These are phyloP conservation scores for Falcunculus frontatus DNA, from an alignment of 2,113 vertebrate genomes.

Conservation along the genomic window DNA sequence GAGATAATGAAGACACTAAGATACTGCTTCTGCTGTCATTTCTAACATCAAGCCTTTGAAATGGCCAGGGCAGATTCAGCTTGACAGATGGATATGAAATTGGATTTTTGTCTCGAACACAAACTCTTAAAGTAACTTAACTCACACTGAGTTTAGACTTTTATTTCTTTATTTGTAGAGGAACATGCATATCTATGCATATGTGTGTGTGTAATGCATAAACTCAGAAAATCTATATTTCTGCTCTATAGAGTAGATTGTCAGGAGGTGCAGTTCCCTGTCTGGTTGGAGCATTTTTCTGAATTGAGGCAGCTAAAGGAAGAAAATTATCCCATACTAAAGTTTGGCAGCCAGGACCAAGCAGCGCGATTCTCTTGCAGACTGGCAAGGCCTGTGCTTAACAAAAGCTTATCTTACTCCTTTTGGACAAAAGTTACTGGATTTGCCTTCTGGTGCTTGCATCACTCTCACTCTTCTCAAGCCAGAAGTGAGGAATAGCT, in stretches of 20 bases:
- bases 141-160: neutral
- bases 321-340: neutral
- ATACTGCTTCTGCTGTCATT: neutral
- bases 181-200: neutral
- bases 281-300: neutral
- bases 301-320: neutral
- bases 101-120: neutral
- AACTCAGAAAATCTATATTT: neutral
- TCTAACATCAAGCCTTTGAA: neutral
- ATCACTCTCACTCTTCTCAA: neutral
- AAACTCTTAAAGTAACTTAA: neutral
- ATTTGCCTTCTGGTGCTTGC: neutral
- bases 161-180: neutral
- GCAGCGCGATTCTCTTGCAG: fast-evolving
- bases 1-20: neutral
- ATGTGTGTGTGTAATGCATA: neutral
- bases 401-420: neutral
- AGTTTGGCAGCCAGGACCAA: neutral
- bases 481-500: neutral
- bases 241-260: neutral
- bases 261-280: neutral
- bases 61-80: neutral
- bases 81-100: conserved; percentile 14
- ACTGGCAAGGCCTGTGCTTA: neutral
- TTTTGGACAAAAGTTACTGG: neutral